A percentile compares a stretch with the other conserved stretches of the same genome.
Conservation (phyloP, 2,888 invertebrate genomes). For the Drosophila borborema region DNA sequence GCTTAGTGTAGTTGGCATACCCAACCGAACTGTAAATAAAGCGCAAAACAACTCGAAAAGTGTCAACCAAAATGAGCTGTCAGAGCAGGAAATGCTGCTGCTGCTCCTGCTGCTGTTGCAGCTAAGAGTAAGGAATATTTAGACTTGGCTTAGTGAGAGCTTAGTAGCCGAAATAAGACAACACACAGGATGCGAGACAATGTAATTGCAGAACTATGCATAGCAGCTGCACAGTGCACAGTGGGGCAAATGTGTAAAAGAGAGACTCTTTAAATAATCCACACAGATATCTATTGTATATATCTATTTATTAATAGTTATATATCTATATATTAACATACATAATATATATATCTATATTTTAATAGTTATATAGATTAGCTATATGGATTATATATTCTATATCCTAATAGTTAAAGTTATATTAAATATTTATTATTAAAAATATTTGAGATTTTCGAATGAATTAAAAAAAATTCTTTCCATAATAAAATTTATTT, state of each 20-base stretch:
- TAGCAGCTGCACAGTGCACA: background rate
- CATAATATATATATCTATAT: no score
- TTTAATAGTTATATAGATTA: no score
- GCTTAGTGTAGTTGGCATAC: constrained; percentile 1
- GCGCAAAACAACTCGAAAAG: constrained; percentile 60
- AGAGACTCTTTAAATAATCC: no score
- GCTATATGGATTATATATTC: no score
- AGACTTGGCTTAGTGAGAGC: constrained; percentile 64
- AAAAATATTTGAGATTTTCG: no score
- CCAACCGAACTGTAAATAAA: constrained; percentile 59
- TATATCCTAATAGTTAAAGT: no score
- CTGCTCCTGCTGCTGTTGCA: background rate
- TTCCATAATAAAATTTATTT: no score
- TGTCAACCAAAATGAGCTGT: constrained; percentile 69
- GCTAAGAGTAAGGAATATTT: constrained; percentile 49
- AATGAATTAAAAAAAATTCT: no score
- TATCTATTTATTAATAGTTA: no score
- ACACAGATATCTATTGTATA: no score
- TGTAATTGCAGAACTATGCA: constrained; percentile 29
- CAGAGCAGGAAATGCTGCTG: constrained; percentile 5
- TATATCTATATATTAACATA: no score
- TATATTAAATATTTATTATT: no score
- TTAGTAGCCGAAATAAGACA: constrained; percentile 25
- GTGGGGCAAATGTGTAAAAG: background rate
- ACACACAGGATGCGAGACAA: constrained; percentile 46